Base-by-base conservation (phyloP, 1,140 invertebrate genomes). In the Drosophila jambulina region DNA sequence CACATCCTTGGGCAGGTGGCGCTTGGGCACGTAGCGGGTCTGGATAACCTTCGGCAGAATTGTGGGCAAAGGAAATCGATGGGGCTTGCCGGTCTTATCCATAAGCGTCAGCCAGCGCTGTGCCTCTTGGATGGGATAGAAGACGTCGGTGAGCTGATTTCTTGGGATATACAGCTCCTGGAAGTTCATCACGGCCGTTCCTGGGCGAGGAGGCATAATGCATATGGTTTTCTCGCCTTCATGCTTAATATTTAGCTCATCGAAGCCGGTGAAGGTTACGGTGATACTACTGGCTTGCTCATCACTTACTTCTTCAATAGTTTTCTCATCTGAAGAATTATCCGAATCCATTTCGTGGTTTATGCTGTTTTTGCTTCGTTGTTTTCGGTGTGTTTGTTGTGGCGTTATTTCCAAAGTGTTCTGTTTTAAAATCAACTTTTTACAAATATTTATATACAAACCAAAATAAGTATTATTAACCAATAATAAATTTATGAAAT, bases 31-130 rank as follows among this genome's bases (percentile, higher is more conserved):
- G 19, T 62, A 71, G 0, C 83, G 78, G 0, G 81, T 88, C 74
- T 90, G 83, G 40, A 91, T 87, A 3, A 92, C 86, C 58, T 92
- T 92, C 2, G 91, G 91, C 43, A 91, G 58, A 13, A 91, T 91
- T 1, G 91, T 90, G 23, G 88, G 86, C 51, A 92, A 27, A 0
- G 91, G 91, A 43, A 91, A 92, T 4, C 82, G 85, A 42, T 92
- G 90, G 3, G 77, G 10, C 15, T 78, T 80, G 17, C 80, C 80
- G 54, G 63, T 57, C 43, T 90, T 86, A 17, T 75, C 91, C 3
- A 72, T 29, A 0, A 92, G 40, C 0, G 86, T 88, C 2, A 91
- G 54, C 91, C 91, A 92, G 23, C 91, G 91, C 32, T 92, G 91
- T 8, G 91, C 91, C 53, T 91, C 85, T 45, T 91, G 68, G 36